Base-by-base conservation (phyloP, 2,888 invertebrate species). In the Acanthococcus lagerstroemiae region DNA sequence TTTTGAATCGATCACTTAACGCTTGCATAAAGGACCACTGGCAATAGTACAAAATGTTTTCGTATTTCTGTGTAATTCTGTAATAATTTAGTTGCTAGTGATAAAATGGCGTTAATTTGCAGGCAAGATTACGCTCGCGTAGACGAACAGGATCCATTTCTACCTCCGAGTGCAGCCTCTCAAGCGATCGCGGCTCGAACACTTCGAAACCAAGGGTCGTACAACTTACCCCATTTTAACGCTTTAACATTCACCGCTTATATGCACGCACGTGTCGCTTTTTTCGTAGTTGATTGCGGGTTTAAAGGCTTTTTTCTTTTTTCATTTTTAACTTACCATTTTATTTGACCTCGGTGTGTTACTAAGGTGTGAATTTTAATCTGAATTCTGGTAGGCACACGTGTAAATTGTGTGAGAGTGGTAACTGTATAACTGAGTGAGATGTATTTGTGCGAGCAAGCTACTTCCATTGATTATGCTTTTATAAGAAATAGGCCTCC, bases 141-240 rank as follows among this genome's bases (percentile, higher is more conserved):
- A 71, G 91, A 90, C 76, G 91, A 91, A 76, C 88, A 88, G 69
- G 90, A 88, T 70, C 87, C 88, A 68, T 88, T 87, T 79, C 80
- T 88, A 57, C 76, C 82, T 70, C 77, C 83, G 70, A 76, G 81
- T 71, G 79, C 79, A 67, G 78, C 82, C 70, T 77, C 81, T 73
- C 76, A 82, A 77, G 82, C 82, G 71, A 82, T 82, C 72, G 83
- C 82, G 70, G 82, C 82, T 66, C 77, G 82, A 74, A 82, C 82
- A 73, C 78, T 82, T 74, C 82, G 84, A 80, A 80, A 84, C 85
- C 82, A 83, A 83, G 83, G 83, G 83, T 83, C 82, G 83, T 82
- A 82, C 79, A 68, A 68, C 68, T 79, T 79, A 70, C 80, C 80
- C 66, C 67, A 67, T 65, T 67, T 67, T 67, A 68, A 63, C 67